Evolutionary conservation across 2,797 vertebrate species (phyloP).

Genomic region (Enteromius radiatus): DNA sequence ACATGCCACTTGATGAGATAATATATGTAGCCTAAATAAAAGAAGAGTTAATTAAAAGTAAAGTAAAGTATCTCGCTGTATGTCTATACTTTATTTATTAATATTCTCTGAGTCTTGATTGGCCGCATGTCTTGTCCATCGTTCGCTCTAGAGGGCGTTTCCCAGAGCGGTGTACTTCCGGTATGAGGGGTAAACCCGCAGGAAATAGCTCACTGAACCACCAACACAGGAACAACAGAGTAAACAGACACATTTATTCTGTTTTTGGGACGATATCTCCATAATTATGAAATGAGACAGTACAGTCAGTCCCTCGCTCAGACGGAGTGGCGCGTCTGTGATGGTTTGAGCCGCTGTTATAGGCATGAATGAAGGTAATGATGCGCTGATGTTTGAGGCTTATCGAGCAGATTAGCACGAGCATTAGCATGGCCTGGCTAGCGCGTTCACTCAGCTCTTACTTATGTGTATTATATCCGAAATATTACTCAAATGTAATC

Average conservation of each 20-base stretch:
- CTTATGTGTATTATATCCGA: neutral
- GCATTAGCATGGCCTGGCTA: conserved; percentile 17
- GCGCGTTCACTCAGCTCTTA: conserved; percentile 9
- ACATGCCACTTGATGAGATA: neutral
- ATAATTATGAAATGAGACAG: conserved; percentile 36
- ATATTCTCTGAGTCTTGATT: neutral
- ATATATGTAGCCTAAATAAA: neutral
- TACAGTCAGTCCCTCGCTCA: conserved; percentile 18
- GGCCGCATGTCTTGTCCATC: neutral
- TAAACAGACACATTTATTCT: conserved; percentile 40
- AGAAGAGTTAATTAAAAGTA: neutral
- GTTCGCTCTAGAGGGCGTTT: conserved; percentile 17
- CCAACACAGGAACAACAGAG: conserved; percentile 53
- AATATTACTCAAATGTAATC: neutral
- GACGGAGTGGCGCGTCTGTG: conserved; percentile 48
- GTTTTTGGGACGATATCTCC: conserved; percentile 4
- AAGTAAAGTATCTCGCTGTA: neutral
- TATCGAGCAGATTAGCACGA: conserved; percentile 21
- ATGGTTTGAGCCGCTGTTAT: conserved; percentile 42
- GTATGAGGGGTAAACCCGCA: conserved; percentile 53
- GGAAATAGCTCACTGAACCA: conserved; percentile 44
- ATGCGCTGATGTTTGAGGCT: conserved; percentile 21
- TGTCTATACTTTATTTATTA: neutral
- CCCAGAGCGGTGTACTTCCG: conserved; percentile 50
- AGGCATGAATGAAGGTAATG: conserved; percentile 70